phyloP scores from a whole-genome alignment of 2,113 vertebrate genomes.

The Ophiodon elongatus region DNA sequence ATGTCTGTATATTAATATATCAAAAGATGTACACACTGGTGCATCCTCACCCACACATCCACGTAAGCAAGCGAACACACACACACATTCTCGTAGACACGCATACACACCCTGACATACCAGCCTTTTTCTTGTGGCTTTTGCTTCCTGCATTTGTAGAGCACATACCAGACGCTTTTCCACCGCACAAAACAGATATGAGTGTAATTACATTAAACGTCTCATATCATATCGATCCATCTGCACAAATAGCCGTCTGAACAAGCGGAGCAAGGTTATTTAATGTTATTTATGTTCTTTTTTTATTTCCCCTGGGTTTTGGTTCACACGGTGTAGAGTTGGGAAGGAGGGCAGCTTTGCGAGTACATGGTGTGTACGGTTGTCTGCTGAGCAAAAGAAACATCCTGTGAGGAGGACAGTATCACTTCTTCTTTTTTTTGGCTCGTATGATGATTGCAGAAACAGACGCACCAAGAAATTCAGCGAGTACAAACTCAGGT shows the following conservation, averaged over 20 bases:
- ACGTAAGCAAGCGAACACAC: background rate
- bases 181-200: slow-evolving; percentile 19
- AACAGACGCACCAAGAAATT: slow-evolving; percentile 9
- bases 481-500: slow-evolving; percentile 43
- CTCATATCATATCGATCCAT: slow-evolving; percentile 31
- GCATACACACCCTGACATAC: background rate
- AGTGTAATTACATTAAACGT: slow-evolving; percentile 25
- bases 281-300: slow-evolving; percentile 23
- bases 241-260: slow-evolving; percentile 26
- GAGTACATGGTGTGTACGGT: background rate
- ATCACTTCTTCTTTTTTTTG: background rate
- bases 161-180: slow-evolving; percentile 34
- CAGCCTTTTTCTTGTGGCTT: slow-evolving; percentile 53
- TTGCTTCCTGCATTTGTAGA: slow-evolving; percentile 50
- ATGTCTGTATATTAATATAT: slow-evolving; percentile 2
- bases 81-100: background rate
- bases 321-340: background rate
- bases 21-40: slow-evolving; percentile 13
- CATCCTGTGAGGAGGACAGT: slow-evolving; percentile 7
- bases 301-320: slow-evolving; percentile 15
- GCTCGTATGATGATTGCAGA: slow-evolving; percentile 17
- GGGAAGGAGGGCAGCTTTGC: background rate
- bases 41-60: slow-evolving; percentile 25
- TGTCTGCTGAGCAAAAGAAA: background rate
- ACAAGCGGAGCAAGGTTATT: slow-evolving; percentile 21